Evolutionary conservation across 1,140 invertebrate species (phyloP).

Genomic region (Contarinia nasturtii): DNA sequence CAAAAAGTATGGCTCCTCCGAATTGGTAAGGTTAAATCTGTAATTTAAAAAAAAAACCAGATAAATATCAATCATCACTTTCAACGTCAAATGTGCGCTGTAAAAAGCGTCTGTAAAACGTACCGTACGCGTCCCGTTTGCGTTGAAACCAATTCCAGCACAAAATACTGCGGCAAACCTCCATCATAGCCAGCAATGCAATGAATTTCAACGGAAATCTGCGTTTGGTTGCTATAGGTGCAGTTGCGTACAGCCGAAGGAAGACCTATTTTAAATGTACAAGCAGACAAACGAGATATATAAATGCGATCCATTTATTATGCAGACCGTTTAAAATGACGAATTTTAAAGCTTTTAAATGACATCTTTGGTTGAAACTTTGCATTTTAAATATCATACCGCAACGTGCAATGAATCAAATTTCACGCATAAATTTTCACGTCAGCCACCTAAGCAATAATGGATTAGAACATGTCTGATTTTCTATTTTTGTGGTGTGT

Average conservation of each 20-base stretch:
- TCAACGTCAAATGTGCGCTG: background rate
- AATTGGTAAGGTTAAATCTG: conserved; percentile 22
- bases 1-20: conserved; percentile 20
- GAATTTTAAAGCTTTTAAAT: no score
- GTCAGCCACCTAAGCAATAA: no score
- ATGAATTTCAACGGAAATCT: conserved; percentile 49
- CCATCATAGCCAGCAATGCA: conserved; percentile 63
- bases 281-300: background rate
- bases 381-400: background rate
- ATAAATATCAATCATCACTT: conserved; percentile 6
- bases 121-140: conserved; percentile 21
- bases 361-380: background rate
- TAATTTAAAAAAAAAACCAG: background rate
- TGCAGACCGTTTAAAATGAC: no score
- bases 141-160: conserved; percentile 40
- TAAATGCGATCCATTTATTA: no score
- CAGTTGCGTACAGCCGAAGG: conserved; percentile 53
- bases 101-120: conserved; percentile 7
- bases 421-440: background rate
- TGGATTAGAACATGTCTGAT: no score
- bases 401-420: background rate
- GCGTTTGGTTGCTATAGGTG: conserved; percentile 47
- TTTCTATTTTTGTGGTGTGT: no score
- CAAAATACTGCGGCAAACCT: conserved; percentile 51
- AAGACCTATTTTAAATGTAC: conserved; percentile 32